Evolutionary conservation across 2,113 vertebrate genomes (phyloP).

Genomic region (Girardinichthys multiradiatus): DNA sequence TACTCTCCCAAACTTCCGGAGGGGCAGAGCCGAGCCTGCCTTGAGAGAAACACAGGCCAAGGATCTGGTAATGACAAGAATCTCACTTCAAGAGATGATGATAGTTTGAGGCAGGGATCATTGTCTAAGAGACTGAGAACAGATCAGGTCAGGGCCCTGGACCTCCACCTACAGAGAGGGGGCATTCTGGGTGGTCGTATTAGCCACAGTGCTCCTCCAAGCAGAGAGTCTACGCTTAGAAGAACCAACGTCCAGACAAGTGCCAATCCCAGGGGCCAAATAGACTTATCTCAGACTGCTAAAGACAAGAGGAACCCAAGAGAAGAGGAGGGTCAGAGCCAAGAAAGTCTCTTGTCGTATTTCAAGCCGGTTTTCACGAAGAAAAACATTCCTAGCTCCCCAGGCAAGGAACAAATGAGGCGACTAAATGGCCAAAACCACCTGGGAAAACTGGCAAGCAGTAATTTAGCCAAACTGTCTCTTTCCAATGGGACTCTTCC

Average conservation of each 20-base stretch:
- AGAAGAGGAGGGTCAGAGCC: slow-evolving; percentile 59
- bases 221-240: slow-evolving; percentile 77
- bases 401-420: slow-evolving; percentile 45
- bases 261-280: slow-evolving; percentile 38
- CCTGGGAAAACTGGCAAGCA: slow-evolving; percentile 44
- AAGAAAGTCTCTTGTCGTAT: slow-evolving; percentile 78
- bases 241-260: slow-evolving; percentile 46
- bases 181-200: slow-evolving; percentile 40
- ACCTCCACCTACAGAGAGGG: slow-evolving; percentile 62
- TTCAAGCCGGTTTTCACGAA: slow-evolving; percentile 79
- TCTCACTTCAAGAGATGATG: slow-evolving; percentile 67
- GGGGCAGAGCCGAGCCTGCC: slow-evolving; percentile 62
- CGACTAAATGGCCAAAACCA: slow-evolving; percentile 44
- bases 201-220: slow-evolving; percentile 69
- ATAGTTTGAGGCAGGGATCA: slow-evolving; percentile 62
- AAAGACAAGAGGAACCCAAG: slow-evolving; percentile 49
- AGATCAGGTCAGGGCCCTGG: slow-evolving; percentile 66
- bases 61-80: slow-evolving; percentile 25
- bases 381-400: slow-evolving; percentile 73
- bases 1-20: slow-evolving; percentile 61
- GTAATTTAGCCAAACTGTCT: slow-evolving; percentile 57
- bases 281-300: slow-evolving; percentile 38
- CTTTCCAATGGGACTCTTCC: slow-evolving; percentile 75
- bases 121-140: slow-evolving; percentile 70
- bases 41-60: slow-evolving; percentile 50